A percentile compares a stretch with the other conserved stretches of the same genome.
These are phyloP conservation scores for Drosophila dives DNA, from an alignment of 2,888 invertebrate species.

Conservation along the genomic window DNA sequence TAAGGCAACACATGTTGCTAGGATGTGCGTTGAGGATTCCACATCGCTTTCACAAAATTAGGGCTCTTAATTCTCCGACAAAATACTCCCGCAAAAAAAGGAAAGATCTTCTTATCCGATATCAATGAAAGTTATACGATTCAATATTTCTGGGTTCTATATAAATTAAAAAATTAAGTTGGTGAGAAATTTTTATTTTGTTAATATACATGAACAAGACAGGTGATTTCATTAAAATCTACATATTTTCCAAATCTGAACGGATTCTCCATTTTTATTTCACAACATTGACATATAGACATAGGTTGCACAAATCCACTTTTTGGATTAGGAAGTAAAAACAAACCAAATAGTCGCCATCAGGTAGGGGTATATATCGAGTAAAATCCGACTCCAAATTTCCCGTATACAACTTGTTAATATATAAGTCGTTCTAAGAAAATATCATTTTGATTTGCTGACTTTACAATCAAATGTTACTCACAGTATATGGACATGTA, in stretches of 20 bases:
- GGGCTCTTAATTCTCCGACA: not conserved
- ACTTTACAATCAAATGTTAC: not conserved
- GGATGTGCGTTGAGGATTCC: no score
- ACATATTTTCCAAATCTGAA: no score
- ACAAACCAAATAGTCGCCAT: not conserved
- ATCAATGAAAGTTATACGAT: no score
- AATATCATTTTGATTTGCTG: not conserved
- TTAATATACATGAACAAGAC: no score
- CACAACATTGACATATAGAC: fast-evolving
- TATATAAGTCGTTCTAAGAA: fast-evolving
- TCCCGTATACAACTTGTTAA: not conserved
- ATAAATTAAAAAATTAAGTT: no score
- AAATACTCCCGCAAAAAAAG: not conserved
- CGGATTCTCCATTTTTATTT: not conserved
- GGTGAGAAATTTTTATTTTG: no score
- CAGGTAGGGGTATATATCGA: fast-evolving
- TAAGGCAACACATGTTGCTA: no score
- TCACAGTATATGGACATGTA: not conserved
- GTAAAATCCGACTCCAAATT: not conserved
- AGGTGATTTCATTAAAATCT: no score
- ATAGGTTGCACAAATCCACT: fast-evolving
- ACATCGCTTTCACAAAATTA: no score
- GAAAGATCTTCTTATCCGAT: no score
- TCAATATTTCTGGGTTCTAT: no score
- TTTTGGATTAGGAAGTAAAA: fast-evolving